Base-by-base conservation (phyloP, 2,113 vertebrate species). In the Etia nguti region DNA sequence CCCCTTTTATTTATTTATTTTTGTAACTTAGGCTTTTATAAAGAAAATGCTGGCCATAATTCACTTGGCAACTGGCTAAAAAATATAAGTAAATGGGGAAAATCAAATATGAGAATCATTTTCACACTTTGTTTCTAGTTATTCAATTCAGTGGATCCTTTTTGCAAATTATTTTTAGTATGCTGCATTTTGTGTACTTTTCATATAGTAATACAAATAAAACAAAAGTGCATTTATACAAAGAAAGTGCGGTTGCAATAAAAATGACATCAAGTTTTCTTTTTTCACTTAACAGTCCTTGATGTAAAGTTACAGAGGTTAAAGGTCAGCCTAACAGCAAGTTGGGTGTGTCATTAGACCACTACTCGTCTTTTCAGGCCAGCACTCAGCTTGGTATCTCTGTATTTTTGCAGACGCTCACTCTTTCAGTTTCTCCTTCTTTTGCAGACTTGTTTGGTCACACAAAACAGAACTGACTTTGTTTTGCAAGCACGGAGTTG, bases 261-360 rank as follows among this genome's bases (percentile, higher is more conserved):
- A 92, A 93, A 90, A 88, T 89, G 87, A 90, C 92, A 93, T 12
- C 89, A 87, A 8, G 57, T 86, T 91, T 89, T 87, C 31, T 82
- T 85, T 12, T 60, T 50, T 29, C 43, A 77, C 75, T 46, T 75
- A 57, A 70, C 90, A 41, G 52, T 57, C 20, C 79, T 41, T 88
- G 82, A 90, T 83, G 68, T 77, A 79, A 86, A 90, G 70, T 31
- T 29, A 26, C 62, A 80, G 41, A 86, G 93, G 93, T 92, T 83
- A 93, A 92, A 93, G 93, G 92, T 94, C 89, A 94, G 59, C 4
- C 4, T 83, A 82, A 75, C 80, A 87, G 83, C 52, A 65, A 90
- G 88, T 80, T 55, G 75, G 73, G 83, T 92, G 90, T 91, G 89
- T 84, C 88, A 91, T 88, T 79, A 86, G 59, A 70, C 34, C 4